Evolutionary conservation across 2,888 invertebrate species (phyloP), one percentile per base, ranked within the genome.

Genomic region (Ophion obscuratus): DNA sequence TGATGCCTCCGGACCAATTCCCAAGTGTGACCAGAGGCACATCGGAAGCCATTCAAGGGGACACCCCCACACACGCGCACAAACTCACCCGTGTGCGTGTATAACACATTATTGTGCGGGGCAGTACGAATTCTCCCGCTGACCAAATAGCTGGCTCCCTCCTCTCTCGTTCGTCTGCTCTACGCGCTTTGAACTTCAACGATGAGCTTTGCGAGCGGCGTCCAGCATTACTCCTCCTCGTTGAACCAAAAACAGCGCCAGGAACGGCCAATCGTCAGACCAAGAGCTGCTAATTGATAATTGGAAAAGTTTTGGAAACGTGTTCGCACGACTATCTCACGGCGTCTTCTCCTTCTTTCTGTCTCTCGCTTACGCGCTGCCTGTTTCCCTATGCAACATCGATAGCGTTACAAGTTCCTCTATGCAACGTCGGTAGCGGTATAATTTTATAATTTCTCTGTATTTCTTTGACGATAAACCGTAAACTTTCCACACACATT

Each of bases 1-100:
- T 91, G 90, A 91, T 89, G 90, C 90, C 88, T 88, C 89, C 87
- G 74, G 53, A 57, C 75, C 67, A 80, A 71, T 31, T 59, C 9
- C 44, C 44, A 44, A 20, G 70, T 53, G 77, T 64, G 59, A 47
- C 70, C 59, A 68, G 31, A 5, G 64, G 66, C 27, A 62, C 67
- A 59, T 57, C 81, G 44, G 76, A 47, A 81, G 59, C 77, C 53
- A 81, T 53, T 61, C 64, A 27, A 20, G 17, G 31, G 44, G 59
- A 62, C 44, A 17, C 6, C 14, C 59, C 31, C 40, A 17, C 27
- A 74, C 76, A 47, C 70, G 5, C n/a, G 11, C 61, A 47, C 57
- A 53, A 61, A 36, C 11, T 24, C 24, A 66, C 73, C 36, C 20
- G n/a, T 57, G 36, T 24, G 20, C 57, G 57, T 71, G 14, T 53